Evolutionary conservation across 2,113 vertebrate genomes (phyloP), one percentile per base, ranked within the genome.

Genomic region (Cervus canadensis): DNA sequence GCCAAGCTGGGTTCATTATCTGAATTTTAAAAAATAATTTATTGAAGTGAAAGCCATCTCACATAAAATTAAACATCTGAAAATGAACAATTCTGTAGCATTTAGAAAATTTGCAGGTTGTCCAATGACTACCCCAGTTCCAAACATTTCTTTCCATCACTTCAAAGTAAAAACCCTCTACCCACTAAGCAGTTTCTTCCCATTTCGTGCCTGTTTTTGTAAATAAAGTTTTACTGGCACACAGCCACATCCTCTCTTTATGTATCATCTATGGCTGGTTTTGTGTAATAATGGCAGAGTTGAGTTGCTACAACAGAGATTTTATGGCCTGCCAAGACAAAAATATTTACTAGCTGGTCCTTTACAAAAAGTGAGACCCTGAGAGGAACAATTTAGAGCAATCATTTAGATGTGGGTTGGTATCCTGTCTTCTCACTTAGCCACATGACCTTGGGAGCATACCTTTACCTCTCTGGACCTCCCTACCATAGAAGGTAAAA

Each of bases 341-440:
- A 67, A 43, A 57, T 23, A 15, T 4, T 13, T 8, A 78, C 15
- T 9, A 0, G 14, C 64, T 56, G 54, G 12, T 52, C 87, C 64
- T 50, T 89, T 8, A 23, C 11, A 43, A 52, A 59, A 60, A 14
- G 71, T 1, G 26, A 36, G 6, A 45, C 16, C 50, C 52, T 19
- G 11, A 17, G 28, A 54, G 33, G n/a, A 43, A 3, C 0, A 48
- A 15, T 4, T 12, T 3, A 33, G 87, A n/a, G 76, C 26, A 28
- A 21, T 1, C 4, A 4, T 60, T 81, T 6, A 23, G 71, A 9
- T 4, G 6, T 7, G 15, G 15, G n/a, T 17, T 6, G n/a, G 30
- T n/a, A 33, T 25, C 59, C 14, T 33, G 4, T 7, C 14, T 33
- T 10, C 19, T 78, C 5, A 4, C 7, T 2, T 45, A 1, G n/a